These are phyloP conservation scores for Spinus olivaceus DNA, from an alignment of 2,797 vertebrate genomes.

Conservation along the genomic window DNA sequence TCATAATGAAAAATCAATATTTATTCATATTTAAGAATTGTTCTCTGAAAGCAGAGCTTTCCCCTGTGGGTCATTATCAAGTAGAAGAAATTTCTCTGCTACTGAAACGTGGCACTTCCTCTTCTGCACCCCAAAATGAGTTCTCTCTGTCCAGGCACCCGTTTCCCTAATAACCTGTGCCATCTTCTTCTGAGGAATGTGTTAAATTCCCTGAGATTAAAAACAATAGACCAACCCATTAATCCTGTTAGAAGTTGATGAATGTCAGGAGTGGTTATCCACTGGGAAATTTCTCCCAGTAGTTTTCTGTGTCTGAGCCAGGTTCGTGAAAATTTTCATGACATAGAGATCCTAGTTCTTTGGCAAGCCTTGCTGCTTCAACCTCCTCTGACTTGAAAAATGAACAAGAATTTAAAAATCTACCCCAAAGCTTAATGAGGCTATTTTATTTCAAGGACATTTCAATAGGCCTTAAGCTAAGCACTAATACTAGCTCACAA, in stretches of 20 bases:
- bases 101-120: background rate
- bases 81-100: background rate
- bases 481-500: background rate
- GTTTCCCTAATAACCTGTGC: background rate
- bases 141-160: background rate
- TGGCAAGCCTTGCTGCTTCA: background rate
- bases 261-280: background rate
- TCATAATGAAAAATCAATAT: background rate
- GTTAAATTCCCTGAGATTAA: background rate
- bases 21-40: background rate
- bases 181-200: background rate
- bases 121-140: background rate
- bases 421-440: background rate
- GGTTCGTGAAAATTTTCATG: background rate
- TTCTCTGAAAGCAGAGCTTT: constrained; percentile 4
- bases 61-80: background rate
- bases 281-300: background rate
- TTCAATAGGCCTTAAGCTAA: background rate
- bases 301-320: background rate
- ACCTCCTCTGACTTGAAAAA: background rate
- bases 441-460: background rate
- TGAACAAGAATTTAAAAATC: background rate
- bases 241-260: background rate
- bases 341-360: background rate
- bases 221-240: background rate